Conservation (phyloP, 2,797 vertebrate genomes). For the Fistularia tabacaria region DNA sequence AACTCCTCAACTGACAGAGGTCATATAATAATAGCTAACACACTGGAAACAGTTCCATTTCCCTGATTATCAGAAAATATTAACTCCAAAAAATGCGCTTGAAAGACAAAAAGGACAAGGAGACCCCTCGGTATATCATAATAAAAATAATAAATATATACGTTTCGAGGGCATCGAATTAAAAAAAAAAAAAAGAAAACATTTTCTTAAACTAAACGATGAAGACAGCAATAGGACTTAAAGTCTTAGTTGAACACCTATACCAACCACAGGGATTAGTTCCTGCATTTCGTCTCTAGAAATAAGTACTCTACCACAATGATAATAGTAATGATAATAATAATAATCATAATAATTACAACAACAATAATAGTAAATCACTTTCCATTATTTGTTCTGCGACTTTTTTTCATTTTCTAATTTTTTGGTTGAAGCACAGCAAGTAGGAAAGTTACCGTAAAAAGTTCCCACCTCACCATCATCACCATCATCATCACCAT, state of each 20-base stretch:
- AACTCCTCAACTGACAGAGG: conserved; percentile 79
- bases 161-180: conserved; percentile 71
- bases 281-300: conserved; percentile 72
- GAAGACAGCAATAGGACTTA: conserved; percentile 79
- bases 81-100: conserved; percentile 68
- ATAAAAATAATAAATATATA: conserved; percentile 78
- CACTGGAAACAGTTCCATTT: conserved; percentile 88
- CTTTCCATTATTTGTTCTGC: conserved; percentile 68
- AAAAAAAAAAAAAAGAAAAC: conserved; percentile 59
- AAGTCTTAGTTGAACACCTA: conserved; percentile 72
- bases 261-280: conserved; percentile 77
- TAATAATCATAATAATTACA: conserved; percentile 56
- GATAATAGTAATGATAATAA: conserved; percentile 72
- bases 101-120: conserved; percentile 68
- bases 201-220: conserved; percentile 65
- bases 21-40: conserved; percentile 73
- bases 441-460: conserved; percentile 78
- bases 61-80: conserved; percentile 88
- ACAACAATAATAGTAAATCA: conserved; percentile 63
- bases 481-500: conserved; percentile 58
- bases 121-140: conserved; percentile 69
- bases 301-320: conserved; percentile 79
- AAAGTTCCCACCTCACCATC: conserved; percentile 73
- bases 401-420: conserved; percentile 59
- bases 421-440: conserved; percentile 79